Conservation (phyloP, 2,888 invertebrate species). For the Apoda limacodes region DNA sequence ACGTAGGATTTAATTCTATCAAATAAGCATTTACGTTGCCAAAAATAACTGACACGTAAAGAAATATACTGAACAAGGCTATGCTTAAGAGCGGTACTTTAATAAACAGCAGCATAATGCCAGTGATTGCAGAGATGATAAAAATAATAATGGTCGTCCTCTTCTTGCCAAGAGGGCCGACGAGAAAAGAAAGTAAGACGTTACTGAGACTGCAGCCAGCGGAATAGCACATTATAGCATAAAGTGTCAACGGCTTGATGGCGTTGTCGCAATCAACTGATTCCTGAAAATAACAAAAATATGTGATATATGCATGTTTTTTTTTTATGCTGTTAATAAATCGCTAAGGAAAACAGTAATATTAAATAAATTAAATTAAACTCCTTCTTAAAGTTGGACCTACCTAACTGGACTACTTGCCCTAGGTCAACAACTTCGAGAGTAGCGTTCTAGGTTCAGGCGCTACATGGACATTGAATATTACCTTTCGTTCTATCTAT, state of each 20-base stretch:
- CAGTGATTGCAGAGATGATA: slow-evolving; percentile 27
- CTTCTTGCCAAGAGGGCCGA: slow-evolving; percentile 38
- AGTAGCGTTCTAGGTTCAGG: no score
- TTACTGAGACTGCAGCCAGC: slow-evolving; percentile 29
- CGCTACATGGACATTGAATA: no score
- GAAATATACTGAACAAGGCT: slow-evolving; percentile 38
- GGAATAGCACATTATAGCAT: slow-evolving; percentile 48
- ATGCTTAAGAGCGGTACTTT: slow-evolving; percentile 41
- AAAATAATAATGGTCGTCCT: slow-evolving; percentile 36
- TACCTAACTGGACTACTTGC: no score
- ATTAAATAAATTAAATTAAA: no score
- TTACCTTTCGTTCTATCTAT: no score
- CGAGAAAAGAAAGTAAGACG: slow-evolving; percentile 39
- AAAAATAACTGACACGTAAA: slow-evolving; percentile 42
- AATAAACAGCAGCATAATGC: slow-evolving; percentile 34
- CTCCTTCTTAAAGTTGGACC: no score
- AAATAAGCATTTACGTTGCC: slow-evolving; percentile 49
- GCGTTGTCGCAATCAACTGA: slow-evolving; percentile 33
- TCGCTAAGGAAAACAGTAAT: no score
- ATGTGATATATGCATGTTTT: not conserved
- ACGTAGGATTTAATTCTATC: slow-evolving; percentile 50
- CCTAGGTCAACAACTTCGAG: no score
- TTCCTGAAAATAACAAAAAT: slow-evolving; percentile 23
- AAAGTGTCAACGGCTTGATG: slow-evolving; percentile 38
- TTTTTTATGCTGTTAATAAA: no score